Base-by-base conservation (phyloP, 2,113 vertebrate genomes). In the Alexandromys fortis region DNA sequence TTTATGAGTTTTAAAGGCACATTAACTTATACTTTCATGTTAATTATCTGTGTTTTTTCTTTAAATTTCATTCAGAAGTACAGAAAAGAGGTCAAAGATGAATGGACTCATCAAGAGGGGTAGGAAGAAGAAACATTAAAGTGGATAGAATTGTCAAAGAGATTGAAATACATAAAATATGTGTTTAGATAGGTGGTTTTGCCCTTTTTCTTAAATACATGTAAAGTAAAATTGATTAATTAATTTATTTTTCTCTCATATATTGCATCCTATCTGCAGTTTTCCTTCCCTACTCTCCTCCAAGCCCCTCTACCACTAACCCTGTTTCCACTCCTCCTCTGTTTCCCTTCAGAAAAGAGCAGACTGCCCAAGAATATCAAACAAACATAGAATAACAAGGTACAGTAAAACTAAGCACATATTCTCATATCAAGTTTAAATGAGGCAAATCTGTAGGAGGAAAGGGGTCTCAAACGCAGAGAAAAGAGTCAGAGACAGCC, bases 1-100 rank as follows among this genome's bases (percentile, higher is more conserved):
- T 26, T 93, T 70, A 77, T 63, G 4, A 58, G 90, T 90, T 88
- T 91, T 93, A 65, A 70, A 91, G 17, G 10, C 26, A 86, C 7
- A 75, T 92, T 89, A 30, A 90, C 89, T 94, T 87, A 78, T 38
- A 33, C 10, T 85, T 76, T 91, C 52, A 38, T 63, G 49, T 9
- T 91, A 91, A 86, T 85, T 92, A 68, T 14, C 26, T 72, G 68
- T 58, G 19, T 11, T 70, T 35, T 94, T 75, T 67, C 33, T 14
- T 30, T 47, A 2, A 38, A 75, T 42, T 30, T 30, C n/a, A 88
- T 73, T 21, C 73, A 22, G 76, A 38, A 72, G 1, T 52, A 9
- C 42, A 91, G 45, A 77, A 7, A 95, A 89, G 58, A 77, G 7
- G 1, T 30, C 61, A 78, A 28, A 21, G 78, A 38, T 7, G 26